Evolutionary conservation across 1,140 invertebrate genomes (phyloP).

Genomic region (Gonatopus flavifemur): DNA sequence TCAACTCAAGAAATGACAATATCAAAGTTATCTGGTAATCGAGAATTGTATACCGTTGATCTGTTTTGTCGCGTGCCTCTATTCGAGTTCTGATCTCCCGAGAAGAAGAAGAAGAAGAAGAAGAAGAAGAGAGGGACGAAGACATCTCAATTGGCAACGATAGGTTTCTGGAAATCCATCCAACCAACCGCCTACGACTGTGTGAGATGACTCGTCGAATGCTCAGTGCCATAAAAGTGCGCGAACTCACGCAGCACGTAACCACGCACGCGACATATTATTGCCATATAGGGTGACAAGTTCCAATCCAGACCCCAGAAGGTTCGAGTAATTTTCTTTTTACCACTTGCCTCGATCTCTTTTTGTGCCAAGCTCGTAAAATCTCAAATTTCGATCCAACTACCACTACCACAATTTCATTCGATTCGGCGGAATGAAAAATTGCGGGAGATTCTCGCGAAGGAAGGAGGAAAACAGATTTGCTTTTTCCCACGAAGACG

Average conservation of each 20-base stretch:
- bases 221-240: constrained; percentile 18
- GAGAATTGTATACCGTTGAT: too few species aligned
- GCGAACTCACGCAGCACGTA: too few species aligned
- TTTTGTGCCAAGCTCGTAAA: background rate
- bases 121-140: background rate
- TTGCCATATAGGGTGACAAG: constrained; percentile 17
- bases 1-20: too few species aligned
- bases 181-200: constrained; percentile 9
- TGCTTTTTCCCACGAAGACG: constrained; percentile 29
- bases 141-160: constrained; percentile 39
- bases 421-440: background rate
- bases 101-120: background rate
- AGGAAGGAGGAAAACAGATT: too few species aligned
- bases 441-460: background rate
- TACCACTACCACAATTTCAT: too few species aligned
- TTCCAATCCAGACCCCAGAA: too few species aligned
- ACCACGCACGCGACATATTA: constrained; percentile 18
- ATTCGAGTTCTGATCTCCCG: too few species aligned
- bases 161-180: constrained; percentile 23
- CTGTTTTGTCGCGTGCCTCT: too few species aligned
- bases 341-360: constrained; percentile 6
- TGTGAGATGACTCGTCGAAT: constrained; percentile 3
- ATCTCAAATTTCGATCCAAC: too few species aligned
- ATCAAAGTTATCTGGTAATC: too few species aligned
- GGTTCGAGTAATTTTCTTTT: too few species aligned